phyloP scores from a whole-genome alignment of 2,113 vertebrate species.

The Condylura cristata region DNA sequence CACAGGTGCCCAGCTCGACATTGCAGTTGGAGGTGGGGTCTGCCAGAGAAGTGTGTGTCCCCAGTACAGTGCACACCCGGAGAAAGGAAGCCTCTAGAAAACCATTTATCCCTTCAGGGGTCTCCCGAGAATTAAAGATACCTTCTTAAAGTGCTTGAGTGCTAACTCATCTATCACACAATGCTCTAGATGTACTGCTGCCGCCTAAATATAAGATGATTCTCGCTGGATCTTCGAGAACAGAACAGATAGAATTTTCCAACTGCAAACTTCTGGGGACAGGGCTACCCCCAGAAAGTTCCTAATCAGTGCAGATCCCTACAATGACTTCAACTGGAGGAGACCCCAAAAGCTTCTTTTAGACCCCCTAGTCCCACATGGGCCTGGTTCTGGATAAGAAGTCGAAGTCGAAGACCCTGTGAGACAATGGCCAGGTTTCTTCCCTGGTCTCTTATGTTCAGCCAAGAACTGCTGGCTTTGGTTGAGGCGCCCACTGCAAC shows the following conservation, averaged over 20 bases:
- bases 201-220: too few relatives aligned
- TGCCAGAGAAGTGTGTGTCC: rapidly evolving
- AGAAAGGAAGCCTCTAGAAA: neutral
- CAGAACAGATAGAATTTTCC: neutral
- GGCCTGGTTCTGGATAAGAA: rapidly evolving
- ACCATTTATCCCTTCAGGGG: rapidly evolving
- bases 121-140: neutral
- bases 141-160: neutral
- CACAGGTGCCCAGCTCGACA: neutral
- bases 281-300: too few relatives aligned
- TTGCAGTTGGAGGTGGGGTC: neutral
- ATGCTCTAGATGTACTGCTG: neutral
- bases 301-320: rapidly evolving
- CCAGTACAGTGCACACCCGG: neutral
- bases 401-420: rapidly evolving
- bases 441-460: too few relatives aligned
- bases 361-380: rapidly evolving
- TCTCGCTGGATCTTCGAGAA: neutral
- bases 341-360: rapidly evolving
- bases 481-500: neutral
- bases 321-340: rapidly evolving
- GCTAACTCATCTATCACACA: too few relatives aligned
- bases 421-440: too few relatives aligned
- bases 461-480: rapidly evolving
- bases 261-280: neutral